Evolutionary conservation across 1,140 invertebrate species (phyloP).

Genomic region (Archivesica marissinica): DNA sequence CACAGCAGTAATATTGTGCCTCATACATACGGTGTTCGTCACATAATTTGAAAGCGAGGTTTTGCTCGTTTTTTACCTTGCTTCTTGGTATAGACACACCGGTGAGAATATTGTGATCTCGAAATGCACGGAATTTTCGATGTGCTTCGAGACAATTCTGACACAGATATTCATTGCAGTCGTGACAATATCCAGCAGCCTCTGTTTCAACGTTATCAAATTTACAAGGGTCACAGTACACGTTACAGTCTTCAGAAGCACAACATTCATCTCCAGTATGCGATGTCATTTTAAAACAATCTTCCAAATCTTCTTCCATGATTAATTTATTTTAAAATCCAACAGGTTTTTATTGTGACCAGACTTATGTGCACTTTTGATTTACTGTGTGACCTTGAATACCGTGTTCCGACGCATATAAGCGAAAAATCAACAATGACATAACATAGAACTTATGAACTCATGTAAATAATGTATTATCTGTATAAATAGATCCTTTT

Average conservation of each 20-base stretch:
- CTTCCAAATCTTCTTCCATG: too few species aligned
- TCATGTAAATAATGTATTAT: too few species aligned
- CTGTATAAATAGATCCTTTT: too few species aligned
- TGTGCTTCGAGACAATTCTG: not conserved
- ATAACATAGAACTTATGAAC: too few species aligned
- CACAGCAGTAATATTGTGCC: not conserved
- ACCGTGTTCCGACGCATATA: too few species aligned
- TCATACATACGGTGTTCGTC: slow-evolving; percentile 11
- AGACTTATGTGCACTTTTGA: too few species aligned
- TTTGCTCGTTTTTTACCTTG: not conserved
- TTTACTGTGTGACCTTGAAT: too few species aligned
- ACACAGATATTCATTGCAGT: slow-evolving; percentile 14
- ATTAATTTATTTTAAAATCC: too few species aligned
- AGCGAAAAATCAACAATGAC: too few species aligned
- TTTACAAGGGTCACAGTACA: slow-evolving; percentile 21
- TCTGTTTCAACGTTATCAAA: not conserved
- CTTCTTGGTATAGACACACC: not conserved
- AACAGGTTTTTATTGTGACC: too few species aligned
- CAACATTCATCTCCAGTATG: not conserved
- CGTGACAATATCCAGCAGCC: not conserved
- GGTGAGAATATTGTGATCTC: not conserved
- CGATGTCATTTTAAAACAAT: not conserved
- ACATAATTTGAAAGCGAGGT: not conserved
- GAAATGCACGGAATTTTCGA: slow-evolving; percentile 2
- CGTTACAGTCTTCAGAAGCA: not conserved